Evolutionary conservation across 2,113 vertebrate species (phyloP).

Genomic region (Chloebia gouldiae): DNA sequence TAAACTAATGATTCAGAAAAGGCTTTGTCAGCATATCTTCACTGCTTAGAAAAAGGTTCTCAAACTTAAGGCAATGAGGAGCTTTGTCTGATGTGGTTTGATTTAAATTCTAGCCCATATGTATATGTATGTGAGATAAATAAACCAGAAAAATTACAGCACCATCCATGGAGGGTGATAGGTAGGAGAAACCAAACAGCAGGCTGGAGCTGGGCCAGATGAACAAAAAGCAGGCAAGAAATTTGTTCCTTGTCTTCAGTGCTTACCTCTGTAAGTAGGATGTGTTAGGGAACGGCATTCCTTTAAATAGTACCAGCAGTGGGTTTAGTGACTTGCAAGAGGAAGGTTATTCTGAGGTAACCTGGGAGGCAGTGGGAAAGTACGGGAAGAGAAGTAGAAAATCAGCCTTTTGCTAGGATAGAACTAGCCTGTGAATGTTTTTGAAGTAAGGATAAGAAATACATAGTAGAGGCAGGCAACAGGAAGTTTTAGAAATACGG

Average conservation of each 20-base stretch:
- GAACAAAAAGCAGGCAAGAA: not conserved
- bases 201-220: not conserved
- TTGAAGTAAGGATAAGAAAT: not conserved
- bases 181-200: not conserved
- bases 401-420: not conserved
- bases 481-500: not conserved
- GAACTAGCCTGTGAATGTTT: not conserved
- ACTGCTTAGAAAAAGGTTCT: not conserved
- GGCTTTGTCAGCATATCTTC: not conserved
- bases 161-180: not conserved
- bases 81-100: not conserved
- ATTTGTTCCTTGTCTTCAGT: not conserved
- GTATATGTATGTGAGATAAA: not conserved
- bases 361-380: not conserved
- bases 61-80: not conserved
- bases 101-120: not conserved
- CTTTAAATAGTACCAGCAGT: not conserved
- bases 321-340: not conserved
- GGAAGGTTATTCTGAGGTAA: not conserved
- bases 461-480: not conserved
- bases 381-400: not conserved
- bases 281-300: rapidly evolving
- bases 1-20: not conserved
- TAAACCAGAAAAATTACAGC: not conserved
- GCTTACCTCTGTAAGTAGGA: not conserved